These are phyloP conservation scores for Anguilla rostrata DNA, from an alignment of 2,113 vertebrate species.

Conservation along the genomic window DNA sequence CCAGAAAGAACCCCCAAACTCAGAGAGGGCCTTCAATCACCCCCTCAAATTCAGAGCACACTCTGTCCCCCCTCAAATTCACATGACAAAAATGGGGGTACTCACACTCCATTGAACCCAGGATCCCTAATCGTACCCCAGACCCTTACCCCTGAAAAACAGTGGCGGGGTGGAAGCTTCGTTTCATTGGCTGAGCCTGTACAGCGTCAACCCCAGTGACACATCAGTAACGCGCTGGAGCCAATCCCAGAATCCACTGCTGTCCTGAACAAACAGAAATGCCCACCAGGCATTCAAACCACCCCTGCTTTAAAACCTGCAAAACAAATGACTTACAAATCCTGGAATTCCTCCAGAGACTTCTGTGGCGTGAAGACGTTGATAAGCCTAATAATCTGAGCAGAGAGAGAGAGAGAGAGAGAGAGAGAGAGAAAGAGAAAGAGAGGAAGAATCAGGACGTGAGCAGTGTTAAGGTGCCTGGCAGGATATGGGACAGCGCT, in stretches of 20 bases:
- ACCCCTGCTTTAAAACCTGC: neutral
- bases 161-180: no score
- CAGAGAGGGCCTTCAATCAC: neutral
- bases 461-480: neutral
- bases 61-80: neutral
- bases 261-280: no score
- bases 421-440: conserved; percentile 9
- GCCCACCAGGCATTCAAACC: neutral
- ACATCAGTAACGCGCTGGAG: no score
- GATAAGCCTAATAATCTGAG: conserved; percentile 94
- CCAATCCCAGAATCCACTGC: no score
- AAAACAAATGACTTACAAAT: conserved; percentile 85
- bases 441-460: conserved; percentile 7
- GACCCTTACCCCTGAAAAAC: neutral
- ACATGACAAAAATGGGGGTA: neutral
- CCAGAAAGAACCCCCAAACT: neutral
- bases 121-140: no score
- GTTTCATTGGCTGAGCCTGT: no score
- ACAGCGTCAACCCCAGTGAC: no score
- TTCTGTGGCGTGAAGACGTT: conserved; percentile 98
- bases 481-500: no score
- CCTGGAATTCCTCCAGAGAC: conserved; percentile 97
- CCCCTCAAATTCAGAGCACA: neutral
- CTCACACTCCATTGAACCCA: neutral
- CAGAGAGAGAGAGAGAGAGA: conserved; percentile 46